These are phyloP conservation scores for Drosophila rubida DNA, from an alignment of 2,888 invertebrate species.

Conservation along the genomic window DNA sequence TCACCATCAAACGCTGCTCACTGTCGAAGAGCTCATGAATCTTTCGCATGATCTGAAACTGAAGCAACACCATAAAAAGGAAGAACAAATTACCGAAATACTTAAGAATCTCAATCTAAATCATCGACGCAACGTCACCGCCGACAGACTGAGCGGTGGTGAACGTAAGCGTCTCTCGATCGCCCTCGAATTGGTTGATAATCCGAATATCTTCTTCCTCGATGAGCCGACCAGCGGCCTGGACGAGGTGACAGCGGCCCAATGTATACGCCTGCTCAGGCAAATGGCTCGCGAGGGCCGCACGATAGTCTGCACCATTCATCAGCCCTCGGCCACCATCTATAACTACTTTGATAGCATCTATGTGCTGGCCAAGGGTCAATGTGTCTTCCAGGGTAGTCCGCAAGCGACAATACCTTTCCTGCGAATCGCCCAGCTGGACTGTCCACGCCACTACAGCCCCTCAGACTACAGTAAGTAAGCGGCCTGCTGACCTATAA, in stretches of 20 bases:
- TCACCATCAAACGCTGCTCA: constrained; percentile 89
- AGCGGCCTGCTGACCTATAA: not conserved
- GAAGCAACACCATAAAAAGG: constrained; percentile 73
- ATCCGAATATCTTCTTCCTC: constrained; percentile 93
- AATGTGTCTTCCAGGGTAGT: constrained; percentile 89
- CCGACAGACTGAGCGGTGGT: constrained; percentile 89
- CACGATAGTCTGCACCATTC: constrained; percentile 90
- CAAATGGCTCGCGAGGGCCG: constrained; percentile 88
- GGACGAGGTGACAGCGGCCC: constrained; percentile 88
- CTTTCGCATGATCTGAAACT: constrained; percentile 91
- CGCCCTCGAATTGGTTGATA: constrained; percentile 92
- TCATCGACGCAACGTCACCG: constrained; percentile 82
- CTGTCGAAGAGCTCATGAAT: constrained; percentile 91
- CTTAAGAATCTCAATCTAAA: constrained; percentile 82
- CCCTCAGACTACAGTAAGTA: constrained; percentile 90
- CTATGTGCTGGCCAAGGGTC: constrained; percentile 88
- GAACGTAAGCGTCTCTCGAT: constrained; percentile 92
- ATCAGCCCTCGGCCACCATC: constrained; percentile 89
- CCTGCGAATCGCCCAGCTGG: constrained; percentile 86
- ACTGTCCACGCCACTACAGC: constrained; percentile 88
- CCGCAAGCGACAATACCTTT: constrained; percentile 88
- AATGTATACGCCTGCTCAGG: constrained; percentile 87
- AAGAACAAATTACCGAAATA: constrained; percentile 81
- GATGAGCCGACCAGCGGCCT: constrained; percentile 93
- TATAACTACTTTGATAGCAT: constrained; percentile 88